Conservation (phyloP, 2,888 invertebrate species). For the Tipula confusa region DNA sequence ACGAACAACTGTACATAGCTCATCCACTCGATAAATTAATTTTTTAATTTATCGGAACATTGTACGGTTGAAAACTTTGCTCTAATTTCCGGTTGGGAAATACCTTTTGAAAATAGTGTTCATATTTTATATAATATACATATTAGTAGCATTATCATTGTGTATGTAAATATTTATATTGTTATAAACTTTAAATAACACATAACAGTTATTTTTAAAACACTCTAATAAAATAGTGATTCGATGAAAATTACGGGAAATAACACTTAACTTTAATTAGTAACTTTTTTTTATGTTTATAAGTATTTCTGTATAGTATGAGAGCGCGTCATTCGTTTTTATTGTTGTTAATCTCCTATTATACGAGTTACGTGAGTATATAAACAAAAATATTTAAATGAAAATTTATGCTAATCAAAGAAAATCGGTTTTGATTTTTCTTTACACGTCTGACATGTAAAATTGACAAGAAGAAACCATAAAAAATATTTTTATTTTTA, state of each 20-base stretch:
- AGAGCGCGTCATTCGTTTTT: not conserved
- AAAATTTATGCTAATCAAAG: not conserved
- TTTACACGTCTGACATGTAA: no score
- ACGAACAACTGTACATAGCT: no score
- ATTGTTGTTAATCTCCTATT: not conserved
- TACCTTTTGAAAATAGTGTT: no score
- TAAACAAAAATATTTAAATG: not conserved
- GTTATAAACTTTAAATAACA: not conserved
- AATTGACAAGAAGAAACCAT: no score
- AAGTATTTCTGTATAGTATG: not conserved
- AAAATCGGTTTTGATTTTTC: not conserved
- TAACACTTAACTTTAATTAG: conserved; percentile 4
- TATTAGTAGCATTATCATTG: not conserved
- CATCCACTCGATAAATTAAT: not conserved
- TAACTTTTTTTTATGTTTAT: not conserved
- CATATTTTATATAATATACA: not conserved
- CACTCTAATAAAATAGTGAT: not conserved
- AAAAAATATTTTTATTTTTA: no score
- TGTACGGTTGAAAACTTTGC: not conserved
- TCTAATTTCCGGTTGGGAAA: not conserved
- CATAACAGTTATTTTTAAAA: conserved; percentile 4
- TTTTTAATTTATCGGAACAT: not conserved
- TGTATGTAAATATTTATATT: not conserved
- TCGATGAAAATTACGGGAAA: conserved; percentile 7
- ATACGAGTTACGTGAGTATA: no score